Conservation (phyloP, 2,797 vertebrate species). For the Neosilurus mollespiculum region DNA sequence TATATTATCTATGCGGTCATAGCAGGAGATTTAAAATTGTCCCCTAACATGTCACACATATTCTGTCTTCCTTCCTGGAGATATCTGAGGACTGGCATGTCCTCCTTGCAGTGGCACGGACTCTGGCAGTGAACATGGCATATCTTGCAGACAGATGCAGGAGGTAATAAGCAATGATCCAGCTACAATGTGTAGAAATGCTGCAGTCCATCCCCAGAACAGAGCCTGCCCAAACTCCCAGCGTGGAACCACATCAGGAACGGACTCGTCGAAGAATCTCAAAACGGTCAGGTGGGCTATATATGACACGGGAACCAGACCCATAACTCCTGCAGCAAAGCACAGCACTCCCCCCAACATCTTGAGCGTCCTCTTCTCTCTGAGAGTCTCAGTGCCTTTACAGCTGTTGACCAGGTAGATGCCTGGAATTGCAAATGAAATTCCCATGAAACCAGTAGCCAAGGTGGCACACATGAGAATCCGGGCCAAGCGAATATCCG, state of each 20-base stretch:
- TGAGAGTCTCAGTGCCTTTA: constrained; percentile 43
- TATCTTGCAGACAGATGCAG: constrained; percentile 55
- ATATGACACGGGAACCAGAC: constrained; percentile 65
- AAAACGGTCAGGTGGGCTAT: constrained; percentile 61
- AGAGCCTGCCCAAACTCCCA: constrained; percentile 72
- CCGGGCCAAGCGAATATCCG: constrained; percentile 64
- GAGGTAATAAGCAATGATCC: constrained; percentile 67
- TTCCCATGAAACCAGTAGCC: constrained; percentile 53
- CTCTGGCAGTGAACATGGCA: constrained; percentile 18
- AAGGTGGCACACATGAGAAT: constrained; percentile 62
- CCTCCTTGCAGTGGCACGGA: constrained; percentile 27
- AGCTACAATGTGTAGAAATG: constrained; percentile 63
- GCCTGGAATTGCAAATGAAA: constrained; percentile 63
- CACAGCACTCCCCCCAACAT: constrained; percentile 56
- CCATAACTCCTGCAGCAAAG: constrained; percentile 59
- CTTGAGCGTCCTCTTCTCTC: constrained; percentile 60
- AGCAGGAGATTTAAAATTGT: neutral
- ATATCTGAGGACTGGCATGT: neutral
- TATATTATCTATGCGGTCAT: neutral
- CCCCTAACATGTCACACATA: constrained; percentile 58
- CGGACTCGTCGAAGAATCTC: constrained; percentile 63
- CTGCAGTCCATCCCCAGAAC: constrained; percentile 71
- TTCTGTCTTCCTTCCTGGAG: constrained; percentile 42
- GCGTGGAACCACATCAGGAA: constrained; percentile 62
- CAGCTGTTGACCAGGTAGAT: constrained; percentile 63